Percentiles rank a stretch among this genome's conserved stretches.
These are phyloP conservation scores for Rhynchotus rufescens DNA, from an alignment of 2,797 vertebrate genomes.

Conservation along the genomic window DNA sequence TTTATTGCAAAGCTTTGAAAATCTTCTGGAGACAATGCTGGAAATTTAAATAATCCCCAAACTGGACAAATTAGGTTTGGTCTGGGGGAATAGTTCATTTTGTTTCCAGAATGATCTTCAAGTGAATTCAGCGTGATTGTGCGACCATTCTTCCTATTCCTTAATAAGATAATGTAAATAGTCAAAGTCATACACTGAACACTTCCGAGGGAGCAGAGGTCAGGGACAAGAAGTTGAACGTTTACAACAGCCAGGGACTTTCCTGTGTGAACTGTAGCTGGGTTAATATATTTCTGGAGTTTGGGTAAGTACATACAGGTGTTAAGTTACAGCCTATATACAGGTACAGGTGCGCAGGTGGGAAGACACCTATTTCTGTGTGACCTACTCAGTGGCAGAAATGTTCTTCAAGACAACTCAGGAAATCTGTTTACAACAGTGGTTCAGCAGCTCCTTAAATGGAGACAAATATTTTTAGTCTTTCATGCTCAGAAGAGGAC, in stretches of 20 bases:
- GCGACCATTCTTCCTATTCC: not conserved
- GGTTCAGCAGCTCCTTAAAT: not conserved
- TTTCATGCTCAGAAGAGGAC: not conserved
- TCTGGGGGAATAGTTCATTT: not conserved
- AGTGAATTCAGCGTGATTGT: not conserved
- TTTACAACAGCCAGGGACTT: not conserved
- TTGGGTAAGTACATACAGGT: not conserved
- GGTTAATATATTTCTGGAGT: not conserved
- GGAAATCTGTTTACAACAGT: not conserved
- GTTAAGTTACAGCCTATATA: not conserved
- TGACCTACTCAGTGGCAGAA: not conserved
- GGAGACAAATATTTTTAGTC: not conserved
- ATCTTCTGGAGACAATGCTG: not conserved
- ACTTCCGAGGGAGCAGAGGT: not conserved
- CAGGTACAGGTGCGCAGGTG: not conserved
- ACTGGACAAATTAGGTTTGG: not conserved
- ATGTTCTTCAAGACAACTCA: not conserved
- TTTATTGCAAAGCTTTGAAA: not conserved
- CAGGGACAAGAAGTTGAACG: not conserved
- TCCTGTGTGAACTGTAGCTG: not conserved
- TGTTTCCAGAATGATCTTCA: not conserved
- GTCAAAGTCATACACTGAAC: not conserved
- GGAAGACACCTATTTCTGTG: not conserved
- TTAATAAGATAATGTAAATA: not conserved
- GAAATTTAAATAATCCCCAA: not conserved